Base-by-base conservation (phyloP, 2,113 vertebrate genomes). In the Tachycineta bicolor region DNA sequence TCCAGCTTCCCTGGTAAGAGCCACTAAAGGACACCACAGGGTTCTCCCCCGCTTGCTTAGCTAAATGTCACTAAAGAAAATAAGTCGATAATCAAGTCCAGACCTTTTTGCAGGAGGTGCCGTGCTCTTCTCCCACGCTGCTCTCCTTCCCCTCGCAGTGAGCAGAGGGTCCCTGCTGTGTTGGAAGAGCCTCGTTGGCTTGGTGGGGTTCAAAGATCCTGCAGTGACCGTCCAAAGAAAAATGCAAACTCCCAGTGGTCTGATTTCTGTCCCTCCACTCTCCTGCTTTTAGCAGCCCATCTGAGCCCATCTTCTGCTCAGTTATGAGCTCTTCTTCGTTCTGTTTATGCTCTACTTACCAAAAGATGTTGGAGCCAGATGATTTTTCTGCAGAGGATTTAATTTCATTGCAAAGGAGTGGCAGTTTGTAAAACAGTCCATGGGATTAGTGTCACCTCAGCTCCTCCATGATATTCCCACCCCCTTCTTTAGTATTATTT, bases 41-140 rank as follows among this genome's bases (percentile, higher is more conserved):
- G 59, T 34, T 93, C 83, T 28, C 46, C 67, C 58, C 46, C 6
- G 8, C 56, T 83, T 52, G 15, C 65, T 82, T 77, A 76, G 82
- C 50, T 56, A 47, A 93, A 75, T 52, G 52, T 87, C 83, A 25
- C 74, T 71, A 55, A 93, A 89, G 84, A 92, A 94, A 97, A 83
- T 28, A 79, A 64, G n/a, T 81, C 75, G 47, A 28, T 89, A 91
- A 94, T 97, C 53, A 83, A 96, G 78, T 75, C 83, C 95, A 96
- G 94, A 52, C 29, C 68, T 62, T 79, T 46, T 7, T 58, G 83
- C 49, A 76, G 74, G 34, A 25, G 11, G 33, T 8, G 7, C 69
- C 0, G 0, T 14, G 39, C 47, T 83, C 29, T 67, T 79, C 44
- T 84, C 28, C 76, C 15, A 31, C 5, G 34, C 3, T 15, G 55